Evolutionary conservation across 2,888 invertebrate genomes (phyloP), one percentile per base, ranked within the genome.

Genomic region (Dione juno): DNA sequence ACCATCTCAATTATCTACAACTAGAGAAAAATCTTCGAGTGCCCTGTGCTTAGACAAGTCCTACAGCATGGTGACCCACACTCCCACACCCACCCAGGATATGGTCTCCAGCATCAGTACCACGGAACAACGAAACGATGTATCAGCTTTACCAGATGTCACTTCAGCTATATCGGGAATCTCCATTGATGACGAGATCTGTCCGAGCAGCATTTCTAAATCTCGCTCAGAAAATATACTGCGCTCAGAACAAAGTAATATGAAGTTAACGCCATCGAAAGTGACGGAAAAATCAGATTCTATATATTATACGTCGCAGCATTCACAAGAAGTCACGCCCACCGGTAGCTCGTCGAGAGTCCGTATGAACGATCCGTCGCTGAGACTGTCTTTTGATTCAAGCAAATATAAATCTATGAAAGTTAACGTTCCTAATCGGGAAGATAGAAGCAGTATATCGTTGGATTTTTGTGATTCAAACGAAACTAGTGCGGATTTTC

Each of bases 41-140:
- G 93, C 93, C 0, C 81, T 93, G 9, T 93, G 92, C 75, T 87
- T 93, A 50, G 93, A 93, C 82, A 93, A 93, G 72, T 93, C 93
- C 3, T 89, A 87, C 74, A 88, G 91, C 72, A 78, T 91, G 75
- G 85, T 91, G 79, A 93, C 93, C 35, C 93, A 93, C 78, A 93
- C 93, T 0, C 93, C 93, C 1, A 93, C 93, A 0, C 93, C 93
- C 5, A 93, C 93, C 0, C 93, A 93, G 73, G 93, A 93, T 80
- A 93, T 93, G 93, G 93, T 93, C 35, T 93, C 93, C 1, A 93
- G 93, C 68, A 88, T 93, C 37, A 93, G 93, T 75, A 93, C 92
- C 0, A 93, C 93, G 0, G 93, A 93, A 76, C 93, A 92, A 74
- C 81, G 90, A 28, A 90, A 92, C 79, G 93, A 93, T 77, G 78